These are phyloP conservation scores for Sternarchorhynchus goeldii DNA, from an alignment of 2,797 vertebrate species.

Conservation along the genomic window DNA sequence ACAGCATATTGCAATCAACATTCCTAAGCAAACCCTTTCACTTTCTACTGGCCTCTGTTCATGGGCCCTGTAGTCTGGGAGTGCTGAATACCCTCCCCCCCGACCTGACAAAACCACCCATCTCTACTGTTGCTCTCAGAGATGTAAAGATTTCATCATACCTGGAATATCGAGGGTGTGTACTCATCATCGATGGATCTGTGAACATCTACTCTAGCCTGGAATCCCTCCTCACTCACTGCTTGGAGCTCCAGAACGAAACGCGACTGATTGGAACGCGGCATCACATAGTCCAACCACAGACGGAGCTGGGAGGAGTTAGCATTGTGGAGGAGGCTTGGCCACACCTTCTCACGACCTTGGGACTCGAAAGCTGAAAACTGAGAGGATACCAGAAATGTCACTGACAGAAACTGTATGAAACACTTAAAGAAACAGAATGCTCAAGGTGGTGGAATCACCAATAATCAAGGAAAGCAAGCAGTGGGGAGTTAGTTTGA, in stretches of 20 bases:
- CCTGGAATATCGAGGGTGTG: constrained; percentile 87
- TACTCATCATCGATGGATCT: constrained; percentile 88
- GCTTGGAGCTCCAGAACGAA: constrained; percentile 82
- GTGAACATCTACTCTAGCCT: constrained; percentile 53
- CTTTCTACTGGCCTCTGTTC: too few species aligned
- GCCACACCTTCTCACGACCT: constrained; percentile 73
- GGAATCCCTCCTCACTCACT: constrained; percentile 60
- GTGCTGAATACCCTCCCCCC: too few species aligned
- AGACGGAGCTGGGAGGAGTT: constrained; percentile 85
- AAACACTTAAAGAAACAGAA: not conserved
- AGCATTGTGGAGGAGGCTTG: constrained; percentile 82
- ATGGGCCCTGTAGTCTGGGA: too few species aligned
- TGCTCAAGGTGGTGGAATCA: too few species aligned
- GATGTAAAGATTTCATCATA: constrained; percentile 49
- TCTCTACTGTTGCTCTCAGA: too few species aligned
- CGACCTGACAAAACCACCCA: too few species aligned
- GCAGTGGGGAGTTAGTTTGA: too few species aligned
- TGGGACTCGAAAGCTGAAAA: constrained; percentile 75
- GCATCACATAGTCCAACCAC: constrained; percentile 66
- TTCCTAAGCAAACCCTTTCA: too few species aligned
- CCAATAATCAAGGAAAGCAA: too few species aligned
- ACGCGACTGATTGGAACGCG: constrained; percentile 71
- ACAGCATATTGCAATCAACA: too few species aligned
- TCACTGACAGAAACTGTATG: too few species aligned
- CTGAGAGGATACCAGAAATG: constrained; percentile 63